Conservation (phyloP, 2,888 invertebrate genomes). For the Macaria liturata region DNA sequence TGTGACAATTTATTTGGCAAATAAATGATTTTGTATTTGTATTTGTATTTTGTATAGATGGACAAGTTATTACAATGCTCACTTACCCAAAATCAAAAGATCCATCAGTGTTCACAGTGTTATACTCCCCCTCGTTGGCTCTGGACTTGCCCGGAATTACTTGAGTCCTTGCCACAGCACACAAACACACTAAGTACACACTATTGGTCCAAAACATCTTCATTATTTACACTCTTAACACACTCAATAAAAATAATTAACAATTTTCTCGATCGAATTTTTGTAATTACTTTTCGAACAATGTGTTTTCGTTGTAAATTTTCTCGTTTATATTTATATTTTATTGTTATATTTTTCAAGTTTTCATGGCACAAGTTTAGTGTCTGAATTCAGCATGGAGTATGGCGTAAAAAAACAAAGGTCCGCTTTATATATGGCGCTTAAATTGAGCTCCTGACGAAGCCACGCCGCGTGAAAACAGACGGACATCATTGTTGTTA, state of each 20-base stretch:
- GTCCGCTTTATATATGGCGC: slow-evolving; percentile 74
- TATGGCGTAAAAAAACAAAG: slow-evolving; percentile 73
- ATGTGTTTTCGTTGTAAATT: slow-evolving; percentile 9
- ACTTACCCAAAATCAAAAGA: slow-evolving; percentile 88
- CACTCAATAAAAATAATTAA: slow-evolving; percentile 1
- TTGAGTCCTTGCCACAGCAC: slow-evolving; percentile 67
- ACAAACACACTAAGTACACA: slow-evolving; percentile 67
- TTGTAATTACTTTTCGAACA: slow-evolving; percentile 22
- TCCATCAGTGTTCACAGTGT: slow-evolving; percentile 87
- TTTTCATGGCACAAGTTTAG: slow-evolving; percentile 44
- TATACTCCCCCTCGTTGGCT: slow-evolving; percentile 84
- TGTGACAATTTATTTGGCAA: too few species aligned
- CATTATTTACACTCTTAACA: slow-evolving; percentile 10
- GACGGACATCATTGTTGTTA: slow-evolving; percentile 81
- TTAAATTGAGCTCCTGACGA: slow-evolving; percentile 69
- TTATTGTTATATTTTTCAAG: slow-evolving; percentile 42
- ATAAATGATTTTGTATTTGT: too few species aligned
- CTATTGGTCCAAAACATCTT: slow-evolving; percentile 67
- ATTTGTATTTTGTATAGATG: too few species aligned
- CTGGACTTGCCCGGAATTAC: slow-evolving; percentile 74
- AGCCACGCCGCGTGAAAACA: slow-evolving; percentile 75
- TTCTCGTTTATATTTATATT: slow-evolving; percentile 27
- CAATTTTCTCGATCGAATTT: not conserved
- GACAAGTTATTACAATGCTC: not conserved
- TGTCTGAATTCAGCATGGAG: slow-evolving; percentile 56